Percentiles rank a stretch among this genome's conserved stretches.
Conservation (phyloP, 2,113 vertebrate genomes). For the Leucopsar rothschildi region DNA sequence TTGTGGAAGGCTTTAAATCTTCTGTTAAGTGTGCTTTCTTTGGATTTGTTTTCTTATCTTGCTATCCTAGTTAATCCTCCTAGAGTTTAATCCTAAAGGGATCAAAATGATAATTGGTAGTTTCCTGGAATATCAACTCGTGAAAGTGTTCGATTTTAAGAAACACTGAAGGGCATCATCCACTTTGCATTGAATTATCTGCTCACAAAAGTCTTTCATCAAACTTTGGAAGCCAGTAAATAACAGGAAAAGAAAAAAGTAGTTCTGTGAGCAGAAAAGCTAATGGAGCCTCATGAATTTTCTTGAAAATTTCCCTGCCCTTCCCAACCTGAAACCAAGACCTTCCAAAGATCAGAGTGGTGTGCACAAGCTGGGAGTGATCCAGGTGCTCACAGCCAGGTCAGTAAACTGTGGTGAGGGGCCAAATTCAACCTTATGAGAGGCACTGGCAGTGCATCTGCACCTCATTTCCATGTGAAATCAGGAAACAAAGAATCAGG, state of each 20-base stretch:
- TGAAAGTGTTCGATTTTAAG: not conserved
- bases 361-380: not conserved
- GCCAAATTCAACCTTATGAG: not conserved
- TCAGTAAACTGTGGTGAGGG: not conserved
- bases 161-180: not conserved
- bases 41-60: slow-evolving; percentile 22
- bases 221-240: not conserved
- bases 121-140: not conserved
- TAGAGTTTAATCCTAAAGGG: not conserved
- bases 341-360: not conserved
- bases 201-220: not conserved
- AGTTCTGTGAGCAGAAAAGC: not conserved
- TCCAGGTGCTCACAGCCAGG: fast-evolving
- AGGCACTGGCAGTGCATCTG: not conserved
- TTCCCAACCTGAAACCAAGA: not conserved
- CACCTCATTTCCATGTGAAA: not conserved
- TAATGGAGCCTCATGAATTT: not conserved
- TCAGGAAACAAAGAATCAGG: not conserved
- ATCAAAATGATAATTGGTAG: not conserved
- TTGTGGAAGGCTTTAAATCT: not conserved
- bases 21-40: not conserved
- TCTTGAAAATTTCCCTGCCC: not conserved
- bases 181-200: not conserved
- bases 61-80: not conserved
- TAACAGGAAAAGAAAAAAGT: not conserved